Evolutionary conservation across 1,140 invertebrate genomes (phyloP), one percentile per base, ranked within the genome.

Genomic region (Bombus pascuorum): DNA sequence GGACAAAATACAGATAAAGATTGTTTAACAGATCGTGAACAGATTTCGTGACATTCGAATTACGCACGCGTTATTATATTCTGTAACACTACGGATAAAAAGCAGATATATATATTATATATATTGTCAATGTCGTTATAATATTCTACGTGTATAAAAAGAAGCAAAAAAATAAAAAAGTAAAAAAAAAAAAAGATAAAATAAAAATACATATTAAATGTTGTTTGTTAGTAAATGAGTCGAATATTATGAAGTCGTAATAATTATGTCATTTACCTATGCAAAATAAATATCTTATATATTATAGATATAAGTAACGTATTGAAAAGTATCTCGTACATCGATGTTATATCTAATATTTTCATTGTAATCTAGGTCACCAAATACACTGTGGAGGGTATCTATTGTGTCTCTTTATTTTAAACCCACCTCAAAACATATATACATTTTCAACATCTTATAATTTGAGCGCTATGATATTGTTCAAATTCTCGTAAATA

Each of bases 361-460:
- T 91, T 91, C 89, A 91, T 91, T 91, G 89, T 87, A 92, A 93
- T 91, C 87, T 92, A 88, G 89, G 90, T 92, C 85, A 93, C 88
- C 85, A 92, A 94, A 94, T 92, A 93, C 86, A 94, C 88, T 92
- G 89, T 93, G 89, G 88, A 93, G 89, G 90, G 83, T 90, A 93
- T 39, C 15, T 28, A n/a, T 22, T 18, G 34, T 42, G 83, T 47
- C 47, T 78, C 47, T 79, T 76, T 22, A 37, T 65, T 65, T n/a
- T 1, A 34, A 22, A 15, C 44, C 73, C 25, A 6, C 37, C 32
- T 32, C 3, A 34, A 53, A 32, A 74, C 9, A 47, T 32, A 32
- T 9, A 32, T 8, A 22, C 47, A 53, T 53, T 53, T 53, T 53
- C 18, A 53, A 53, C 5, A 53, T 22, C 10, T 74, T 47, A 39